phyloP scores from a whole-genome alignment of 2,113 vertebrate genomes.

The Zapus hudsonius region DNA sequence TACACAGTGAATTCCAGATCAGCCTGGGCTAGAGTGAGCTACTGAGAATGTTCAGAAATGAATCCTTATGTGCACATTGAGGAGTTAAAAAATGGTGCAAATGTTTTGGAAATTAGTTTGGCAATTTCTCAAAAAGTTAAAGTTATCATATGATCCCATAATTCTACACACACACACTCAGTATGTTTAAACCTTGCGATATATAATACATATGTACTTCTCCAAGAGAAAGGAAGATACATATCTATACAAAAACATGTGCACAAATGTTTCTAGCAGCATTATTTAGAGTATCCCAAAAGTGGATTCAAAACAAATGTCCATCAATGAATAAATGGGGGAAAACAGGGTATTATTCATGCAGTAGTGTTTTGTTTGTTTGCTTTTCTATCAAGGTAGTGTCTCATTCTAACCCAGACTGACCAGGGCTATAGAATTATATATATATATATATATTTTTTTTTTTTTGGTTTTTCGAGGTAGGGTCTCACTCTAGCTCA shows the following conservation, averaged over 20 bases:
- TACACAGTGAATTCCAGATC: no score
- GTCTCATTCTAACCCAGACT: no score
- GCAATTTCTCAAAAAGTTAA: slow-evolving; percentile 25
- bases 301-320: background rate
- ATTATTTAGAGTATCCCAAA: background rate
- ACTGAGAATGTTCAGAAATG: background rate
- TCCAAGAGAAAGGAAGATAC: slow-evolving; percentile 15
- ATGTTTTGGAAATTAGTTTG: background rate
- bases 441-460: no score
- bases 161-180: background rate
- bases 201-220: background rate
- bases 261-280: background rate
- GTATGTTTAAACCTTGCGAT: background rate
- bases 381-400: no score
- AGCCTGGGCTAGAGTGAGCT: no score
- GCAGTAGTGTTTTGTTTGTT: no score
- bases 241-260: background rate
- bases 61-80: background rate
- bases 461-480: no score
- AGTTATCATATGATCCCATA: background rate
- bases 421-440: no score
- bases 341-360: no score
- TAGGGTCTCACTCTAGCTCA: no score
- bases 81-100: background rate
- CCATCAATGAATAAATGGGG: background rate